Evolutionary conservation across 2,888 invertebrate genomes (phyloP).

Genomic region (Macaria notata): DNA sequence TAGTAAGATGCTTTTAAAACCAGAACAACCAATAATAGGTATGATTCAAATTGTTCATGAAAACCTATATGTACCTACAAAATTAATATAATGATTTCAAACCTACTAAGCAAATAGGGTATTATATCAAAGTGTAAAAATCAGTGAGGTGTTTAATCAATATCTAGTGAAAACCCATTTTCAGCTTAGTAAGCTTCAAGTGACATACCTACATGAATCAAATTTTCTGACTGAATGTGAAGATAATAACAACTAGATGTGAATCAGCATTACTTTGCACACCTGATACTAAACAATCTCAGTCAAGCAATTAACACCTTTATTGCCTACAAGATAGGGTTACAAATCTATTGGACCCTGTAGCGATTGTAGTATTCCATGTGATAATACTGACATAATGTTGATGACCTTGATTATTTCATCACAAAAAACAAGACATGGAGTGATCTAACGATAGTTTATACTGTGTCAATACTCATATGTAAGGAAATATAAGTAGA

Average conservation of each 20-base stretch:
- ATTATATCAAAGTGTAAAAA: too few relatives aligned
- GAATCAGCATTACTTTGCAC: constrained; percentile 11
- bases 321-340: constrained; percentile 9
- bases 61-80: too few relatives aligned
- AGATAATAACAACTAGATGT: background rate
- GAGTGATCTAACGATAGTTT: background rate
- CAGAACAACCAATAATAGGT: too few relatives aligned
- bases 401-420: constrained; percentile 14
- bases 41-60: too few relatives aligned
- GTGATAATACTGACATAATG: constrained; percentile 28
- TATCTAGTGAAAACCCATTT: too few relatives aligned
- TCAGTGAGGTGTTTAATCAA: too few relatives aligned
- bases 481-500: background rate
- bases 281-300: constrained; percentile 3
- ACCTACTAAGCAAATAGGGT: too few relatives aligned
- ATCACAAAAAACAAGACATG: constrained; percentile 3
- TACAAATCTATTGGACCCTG: constrained; percentile 1
- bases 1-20: too few relatives aligned
- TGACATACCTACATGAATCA: too few relatives aligned
- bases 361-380: constrained; percentile 8
- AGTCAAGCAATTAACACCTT: constrained; percentile 6
- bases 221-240: background rate
- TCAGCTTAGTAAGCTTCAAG: too few relatives aligned
- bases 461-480: too few relatives aligned
- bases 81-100: too few relatives aligned